Base-by-base conservation (phyloP, 2,888 invertebrate species). In the Tenthredo mesomela region DNA sequence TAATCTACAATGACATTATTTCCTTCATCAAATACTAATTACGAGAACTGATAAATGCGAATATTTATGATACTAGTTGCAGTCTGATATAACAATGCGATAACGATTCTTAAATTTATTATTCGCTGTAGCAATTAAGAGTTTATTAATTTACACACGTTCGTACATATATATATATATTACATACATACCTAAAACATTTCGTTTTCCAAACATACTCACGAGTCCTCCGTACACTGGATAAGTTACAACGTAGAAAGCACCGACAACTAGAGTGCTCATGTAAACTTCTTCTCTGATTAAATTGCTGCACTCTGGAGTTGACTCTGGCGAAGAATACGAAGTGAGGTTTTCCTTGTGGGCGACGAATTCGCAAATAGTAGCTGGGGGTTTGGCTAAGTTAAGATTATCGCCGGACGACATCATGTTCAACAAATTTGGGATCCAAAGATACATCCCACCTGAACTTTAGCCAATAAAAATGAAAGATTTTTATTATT, bases 201-300 rank as follows among this genome's bases (percentile, higher is more conserved):
- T 86, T 54, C 85, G 84, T 50, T 86, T 87, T 43, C 86, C 86
- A 12, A 87, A 54, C 2, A 83, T 50, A 6, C n/a, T 84, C 37
- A 87, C 84, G 25, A 86, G n/a, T 47, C 78, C 82, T 15, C 86
- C 86, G 25, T 82, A 84, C 0, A 84, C 37, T 1, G 85, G 58
- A 70, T 84, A 86, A 18, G 85, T 78, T 6, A 84, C 54, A 10
- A 85, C 86, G 43, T 85, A 85, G 5, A 85, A 58, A 58, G 73
- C 82, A n/a, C 87, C 87, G 50, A 87, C 85, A 65, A 86, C 84
- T 12, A 87, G 82, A n/a, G 85, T 86, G 61, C 86, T 87, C 78
- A 84, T 77, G 82, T 86, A 87, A 5, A 86, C 86, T 12, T 50
- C 67, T 18, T n/a, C 61, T 61, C 67, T 65, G 47, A 82, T 82